phyloP scores from a whole-genome alignment of 2,888 invertebrate species.

The Psococerastis gibbosa region DNA sequence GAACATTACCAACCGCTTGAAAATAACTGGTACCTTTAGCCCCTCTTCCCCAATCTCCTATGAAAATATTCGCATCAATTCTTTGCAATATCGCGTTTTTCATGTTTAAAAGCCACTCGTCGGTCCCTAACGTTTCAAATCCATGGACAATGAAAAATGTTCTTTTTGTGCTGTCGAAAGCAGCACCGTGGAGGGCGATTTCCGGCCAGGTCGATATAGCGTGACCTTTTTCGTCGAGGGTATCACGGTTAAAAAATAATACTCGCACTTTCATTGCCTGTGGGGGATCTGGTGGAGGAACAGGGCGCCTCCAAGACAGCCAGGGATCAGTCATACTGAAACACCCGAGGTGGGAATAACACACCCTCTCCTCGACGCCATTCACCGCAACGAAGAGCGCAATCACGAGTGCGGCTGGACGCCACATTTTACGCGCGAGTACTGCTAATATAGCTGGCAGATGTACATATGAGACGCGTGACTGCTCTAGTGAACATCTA shows the following conservation, averaged over 20 bases:
- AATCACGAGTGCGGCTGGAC: neutral
- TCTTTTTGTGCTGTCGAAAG: constrained; percentile 21
- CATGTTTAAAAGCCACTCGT: constrained; percentile 37
- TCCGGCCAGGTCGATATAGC: neutral
- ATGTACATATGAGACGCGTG: too few species aligned
- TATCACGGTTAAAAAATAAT: constrained; percentile 22
- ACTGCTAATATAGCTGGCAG: too few species aligned
- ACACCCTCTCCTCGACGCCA: constrained; percentile 14
- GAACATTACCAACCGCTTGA: constrained; percentile 35
- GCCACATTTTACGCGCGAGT: too few species aligned
- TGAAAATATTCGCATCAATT: constrained; percentile 42
- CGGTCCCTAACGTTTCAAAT: constrained; percentile 37
- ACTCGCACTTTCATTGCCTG: constrained; percentile 22
- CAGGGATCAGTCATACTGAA: constrained; percentile 25
- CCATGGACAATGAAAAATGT: constrained; percentile 43
- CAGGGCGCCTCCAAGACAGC: constrained; percentile 23
- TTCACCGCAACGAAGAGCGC: neutral
- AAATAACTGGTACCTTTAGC: constrained; percentile 39
- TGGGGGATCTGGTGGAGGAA: constrained; percentile 22
- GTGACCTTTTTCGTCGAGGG: neutral
- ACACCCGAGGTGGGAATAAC: constrained; percentile 25
- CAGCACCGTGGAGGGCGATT: neutral
- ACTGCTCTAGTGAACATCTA: too few species aligned
- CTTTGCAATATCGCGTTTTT: constrained; percentile 34
- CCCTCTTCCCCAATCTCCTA: constrained; percentile 43